A percentile compares a stretch with the other conserved stretches of the same genome.
Evolutionary conservation across 2,888 invertebrate species (phyloP).

Genomic region (Ethmia dodecea): DNA sequence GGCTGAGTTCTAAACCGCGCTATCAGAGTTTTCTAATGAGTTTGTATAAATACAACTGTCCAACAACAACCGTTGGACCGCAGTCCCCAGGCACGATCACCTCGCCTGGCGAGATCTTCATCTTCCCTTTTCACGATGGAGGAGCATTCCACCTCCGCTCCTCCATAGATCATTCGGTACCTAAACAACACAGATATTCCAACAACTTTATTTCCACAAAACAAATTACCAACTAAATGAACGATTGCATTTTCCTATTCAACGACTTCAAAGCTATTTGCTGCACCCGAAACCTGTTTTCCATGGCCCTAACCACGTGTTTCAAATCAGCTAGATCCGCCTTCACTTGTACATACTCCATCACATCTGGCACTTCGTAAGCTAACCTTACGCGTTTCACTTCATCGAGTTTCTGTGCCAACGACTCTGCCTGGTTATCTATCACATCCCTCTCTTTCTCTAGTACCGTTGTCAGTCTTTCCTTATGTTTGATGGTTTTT

Average conservation of each 20-base stretch:
- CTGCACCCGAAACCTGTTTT: slow-evolving; percentile 51
- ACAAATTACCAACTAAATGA: no score
- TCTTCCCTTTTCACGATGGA: no score
- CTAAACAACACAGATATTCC: no score
- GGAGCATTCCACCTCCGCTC: no score
- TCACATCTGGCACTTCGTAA: slow-evolving; percentile 74
- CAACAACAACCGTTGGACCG: no score
- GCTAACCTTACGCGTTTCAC: slow-evolving; percentile 52
- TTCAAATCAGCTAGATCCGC: slow-evolving; percentile 65
- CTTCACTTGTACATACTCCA: slow-evolving; percentile 77
- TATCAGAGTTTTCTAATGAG: no score
- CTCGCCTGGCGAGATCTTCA: no score
- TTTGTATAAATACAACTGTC: no score
- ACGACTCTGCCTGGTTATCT: slow-evolving; percentile 49
- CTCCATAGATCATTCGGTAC: no score
- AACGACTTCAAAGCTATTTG: slow-evolving; percentile 53
- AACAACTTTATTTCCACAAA: no score
- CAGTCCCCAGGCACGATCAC: no score
- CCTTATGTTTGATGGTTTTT: slow-evolving; percentile 51
- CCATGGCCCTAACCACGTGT: slow-evolving; percentile 47
- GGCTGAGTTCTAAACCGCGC: no score
- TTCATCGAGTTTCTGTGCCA: slow-evolving; percentile 46
- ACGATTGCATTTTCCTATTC: slow-evolving; percentile 35
- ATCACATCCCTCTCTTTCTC: slow-evolving; percentile 55
- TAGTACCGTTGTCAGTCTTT: slow-evolving; percentile 51